Conservation (phyloP, 2,888 invertebrate genomes). For the Scaptomyza polygonia region DNA sequence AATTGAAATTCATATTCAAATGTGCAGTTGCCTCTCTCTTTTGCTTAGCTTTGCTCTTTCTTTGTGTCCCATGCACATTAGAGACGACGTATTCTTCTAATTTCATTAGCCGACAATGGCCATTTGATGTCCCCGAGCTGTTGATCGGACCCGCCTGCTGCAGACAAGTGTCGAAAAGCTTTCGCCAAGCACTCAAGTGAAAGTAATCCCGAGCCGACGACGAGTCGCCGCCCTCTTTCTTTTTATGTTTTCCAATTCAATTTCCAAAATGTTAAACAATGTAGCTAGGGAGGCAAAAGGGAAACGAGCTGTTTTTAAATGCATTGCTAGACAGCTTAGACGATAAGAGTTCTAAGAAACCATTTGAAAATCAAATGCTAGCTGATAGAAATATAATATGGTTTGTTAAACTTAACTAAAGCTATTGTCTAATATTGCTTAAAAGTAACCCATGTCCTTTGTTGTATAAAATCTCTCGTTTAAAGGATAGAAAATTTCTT, state of each 20-base stretch:
- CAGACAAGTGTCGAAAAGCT: slow-evolving; percentile 62
- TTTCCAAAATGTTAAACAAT: slow-evolving; percentile 50
- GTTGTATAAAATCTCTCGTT: not conserved
- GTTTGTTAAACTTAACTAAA: not conserved
- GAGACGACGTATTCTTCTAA: slow-evolving; percentile 61
- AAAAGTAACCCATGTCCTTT: not conserved
- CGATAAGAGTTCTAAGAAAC: slow-evolving; percentile 29
- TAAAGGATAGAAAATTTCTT: not conserved
- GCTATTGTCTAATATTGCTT: slow-evolving; percentile 5
- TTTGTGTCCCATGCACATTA: slow-evolving; percentile 45
- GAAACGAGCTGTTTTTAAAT: not conserved
- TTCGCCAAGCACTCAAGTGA: slow-evolving; percentile 68
- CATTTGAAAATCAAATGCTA: slow-evolving; percentile 24
- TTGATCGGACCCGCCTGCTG: slow-evolving; percentile 13
- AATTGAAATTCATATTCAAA: slow-evolving; percentile 78
- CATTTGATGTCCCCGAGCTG: slow-evolving; percentile 58
- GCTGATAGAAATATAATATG: not conserved
- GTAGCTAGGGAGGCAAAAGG: slow-evolving; percentile 6
- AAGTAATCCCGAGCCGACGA: slow-evolving; percentile 62
- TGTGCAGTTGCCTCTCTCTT: slow-evolving; percentile 14
- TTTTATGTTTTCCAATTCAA: slow-evolving; percentile 68
- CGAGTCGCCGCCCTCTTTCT: slow-evolving; percentile 8
- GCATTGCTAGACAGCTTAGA: slow-evolving; percentile 24
- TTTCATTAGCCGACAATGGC: slow-evolving; percentile 69
- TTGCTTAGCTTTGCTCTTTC: slow-evolving; percentile 8